Percentiles rank a stretch among this genome's conserved stretches.
phyloP scores from a whole-genome alignment of 2,797 vertebrate genomes.

The Alcedo quadribrachys region DNA sequence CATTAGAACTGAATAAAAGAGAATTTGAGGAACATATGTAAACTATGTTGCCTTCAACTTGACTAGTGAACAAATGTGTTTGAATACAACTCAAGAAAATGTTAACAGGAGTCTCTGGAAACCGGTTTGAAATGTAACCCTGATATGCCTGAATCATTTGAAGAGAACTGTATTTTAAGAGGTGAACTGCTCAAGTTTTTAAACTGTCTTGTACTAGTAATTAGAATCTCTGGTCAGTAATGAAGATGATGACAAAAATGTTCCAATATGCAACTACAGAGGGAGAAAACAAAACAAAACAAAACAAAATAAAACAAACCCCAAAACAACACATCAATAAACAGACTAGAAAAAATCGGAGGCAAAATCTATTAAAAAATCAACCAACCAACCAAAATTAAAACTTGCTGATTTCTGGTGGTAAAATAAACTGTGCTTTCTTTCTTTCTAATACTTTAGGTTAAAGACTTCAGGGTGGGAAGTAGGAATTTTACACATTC shows the following conservation, averaged over 20 bases:
- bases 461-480: background rate
- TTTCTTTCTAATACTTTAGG: background rate
- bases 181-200: background rate
- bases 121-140: background rate
- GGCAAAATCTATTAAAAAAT: background rate
- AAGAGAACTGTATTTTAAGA: background rate
- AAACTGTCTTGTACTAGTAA: background rate
- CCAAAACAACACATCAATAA: background rate
- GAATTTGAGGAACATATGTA: background rate
- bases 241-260: background rate
- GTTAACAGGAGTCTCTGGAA: background rate
- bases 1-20: background rate
- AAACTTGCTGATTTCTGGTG: background rate
- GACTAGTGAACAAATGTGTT: background rate
- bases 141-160: background rate
- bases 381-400: background rate
- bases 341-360: background rate
- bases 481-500: background rate
- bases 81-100: background rate
- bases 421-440: background rate
- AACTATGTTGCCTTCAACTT: background rate
- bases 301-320: background rate
- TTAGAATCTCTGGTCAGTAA: background rate
- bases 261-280: background rate
- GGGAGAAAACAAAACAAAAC: background rate